A percentile compares a stretch with the other conserved stretches of the same genome.
Evolutionary conservation across 2,797 vertebrate species (phyloP).

Genomic region (Crax fasciolata): DNA sequence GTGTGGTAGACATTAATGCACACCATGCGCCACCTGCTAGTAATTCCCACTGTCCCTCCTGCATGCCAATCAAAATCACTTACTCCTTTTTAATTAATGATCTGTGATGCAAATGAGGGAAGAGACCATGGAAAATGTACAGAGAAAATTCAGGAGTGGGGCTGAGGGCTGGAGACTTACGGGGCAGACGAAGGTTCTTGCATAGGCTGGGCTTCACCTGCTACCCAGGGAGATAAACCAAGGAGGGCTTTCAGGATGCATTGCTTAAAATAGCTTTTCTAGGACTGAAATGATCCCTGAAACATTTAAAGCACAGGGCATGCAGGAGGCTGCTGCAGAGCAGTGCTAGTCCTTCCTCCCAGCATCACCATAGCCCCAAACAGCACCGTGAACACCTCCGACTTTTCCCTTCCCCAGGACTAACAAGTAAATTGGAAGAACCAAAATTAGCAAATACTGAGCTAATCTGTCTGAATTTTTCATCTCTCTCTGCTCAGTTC

Average conservation of each 20-base stretch:
- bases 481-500: not conserved
- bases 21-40: not conserved
- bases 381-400: not conserved
- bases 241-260: not conserved
- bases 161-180: not conserved
- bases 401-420: not conserved
- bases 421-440: not conserved
- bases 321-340: not conserved
- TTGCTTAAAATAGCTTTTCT: not conserved
- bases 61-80: not conserved
- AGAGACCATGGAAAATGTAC: fast-evolving
- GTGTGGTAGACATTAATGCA: not conserved
- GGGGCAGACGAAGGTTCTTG: not conserved
- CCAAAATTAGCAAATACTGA: not conserved
- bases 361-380: not conserved
- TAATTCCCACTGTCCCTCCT: not conserved
- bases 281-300: not conserved
- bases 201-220: not conserved
- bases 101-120: not conserved
- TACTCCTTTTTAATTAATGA: not conserved
- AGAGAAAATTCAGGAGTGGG: not conserved
- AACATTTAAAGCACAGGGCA: not conserved
- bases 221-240: not conserved
- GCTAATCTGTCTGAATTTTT: not conserved
- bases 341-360: not conserved